These are phyloP conservation scores for Epinephelus coioides DNA, from an alignment of 2,797 vertebrate genomes.

Conservation along the genomic window DNA sequence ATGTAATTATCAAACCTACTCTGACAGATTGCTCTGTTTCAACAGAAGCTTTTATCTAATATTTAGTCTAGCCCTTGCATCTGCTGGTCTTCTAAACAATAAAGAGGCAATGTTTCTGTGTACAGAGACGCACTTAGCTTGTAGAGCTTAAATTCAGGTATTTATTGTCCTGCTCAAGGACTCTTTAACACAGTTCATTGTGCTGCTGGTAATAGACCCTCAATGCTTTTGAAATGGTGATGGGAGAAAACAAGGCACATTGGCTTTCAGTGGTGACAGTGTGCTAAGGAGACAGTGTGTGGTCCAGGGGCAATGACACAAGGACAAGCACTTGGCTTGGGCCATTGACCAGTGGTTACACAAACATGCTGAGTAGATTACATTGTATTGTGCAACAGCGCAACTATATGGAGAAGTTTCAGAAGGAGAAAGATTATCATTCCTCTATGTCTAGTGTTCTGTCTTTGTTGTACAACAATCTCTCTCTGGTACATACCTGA, in stretches of 20 bases:
- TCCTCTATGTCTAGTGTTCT: too few species aligned
- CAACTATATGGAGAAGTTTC: neutral
- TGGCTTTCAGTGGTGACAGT: slow-evolving; percentile 1
- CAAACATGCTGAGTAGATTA: slow-evolving; percentile 21
- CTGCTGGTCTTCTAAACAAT: neutral
- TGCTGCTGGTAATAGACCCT: neutral
- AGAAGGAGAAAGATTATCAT: neutral
- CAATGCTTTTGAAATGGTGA: too few species aligned
- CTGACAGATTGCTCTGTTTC: slow-evolving; percentile 4
- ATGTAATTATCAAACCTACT: slow-evolving; percentile 7
- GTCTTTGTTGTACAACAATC: neutral
- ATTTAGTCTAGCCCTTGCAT: neutral
- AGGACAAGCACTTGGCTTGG: neutral
- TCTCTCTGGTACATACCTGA: too few species aligned
- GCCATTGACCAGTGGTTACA: slow-evolving; percentile 15
- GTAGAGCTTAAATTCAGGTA: neutral
- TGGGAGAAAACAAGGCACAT: neutral
- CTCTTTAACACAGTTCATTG: neutral
- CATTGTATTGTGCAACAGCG: neutral
- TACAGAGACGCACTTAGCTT: neutral
- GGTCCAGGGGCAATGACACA: slow-evolving; percentile 14
- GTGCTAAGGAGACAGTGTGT: slow-evolving; percentile 9
- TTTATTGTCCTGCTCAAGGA: neutral
- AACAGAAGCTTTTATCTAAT: slow-evolving; percentile 11
- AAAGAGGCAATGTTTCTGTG: neutral